These are phyloP conservation scores for Bradypodion pumilum DNA, from an alignment of 2,797 vertebrate species.

Conservation along the genomic window DNA sequence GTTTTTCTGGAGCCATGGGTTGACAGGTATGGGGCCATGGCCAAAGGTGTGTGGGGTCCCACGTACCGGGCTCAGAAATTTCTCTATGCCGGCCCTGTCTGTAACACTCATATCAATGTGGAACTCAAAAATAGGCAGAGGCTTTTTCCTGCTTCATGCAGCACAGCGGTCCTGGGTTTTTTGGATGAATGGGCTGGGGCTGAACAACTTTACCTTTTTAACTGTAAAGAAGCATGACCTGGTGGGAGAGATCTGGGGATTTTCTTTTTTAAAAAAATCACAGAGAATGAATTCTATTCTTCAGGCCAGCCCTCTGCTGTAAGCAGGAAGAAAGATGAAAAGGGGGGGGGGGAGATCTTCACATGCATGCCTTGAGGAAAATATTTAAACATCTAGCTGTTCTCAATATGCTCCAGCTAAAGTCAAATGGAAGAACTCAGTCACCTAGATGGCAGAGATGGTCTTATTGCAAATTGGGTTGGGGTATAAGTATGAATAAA, in stretches of 20 bases:
- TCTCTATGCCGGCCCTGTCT: too few relatives aligned
- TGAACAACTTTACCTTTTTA: too few relatives aligned
- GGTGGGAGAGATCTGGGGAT: too few relatives aligned
- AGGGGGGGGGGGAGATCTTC: neutral
- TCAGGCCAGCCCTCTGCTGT: neutral
- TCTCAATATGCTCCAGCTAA: neutral
- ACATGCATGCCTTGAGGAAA: neutral
- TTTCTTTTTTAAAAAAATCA: too few relatives aligned
- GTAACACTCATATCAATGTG: neutral
- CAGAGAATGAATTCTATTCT: neutral
- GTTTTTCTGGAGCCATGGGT: too few relatives aligned
- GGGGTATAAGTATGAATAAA: neutral
- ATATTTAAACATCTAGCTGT: slow-evolving; percentile 20
- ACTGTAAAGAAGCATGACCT: too few relatives aligned
- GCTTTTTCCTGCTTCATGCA: neutral
- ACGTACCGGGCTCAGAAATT: too few relatives aligned
- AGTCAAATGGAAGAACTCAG: slow-evolving; percentile 8
- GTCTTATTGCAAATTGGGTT: neutral
- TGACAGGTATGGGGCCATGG: too few relatives aligned
- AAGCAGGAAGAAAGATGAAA: neutral
- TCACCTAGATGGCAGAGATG: neutral
- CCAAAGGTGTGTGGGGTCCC: too few relatives aligned
- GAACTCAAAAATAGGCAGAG: neutral
- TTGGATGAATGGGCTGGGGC: neutral
- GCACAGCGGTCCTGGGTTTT: neutral